phyloP scores from a whole-genome alignment of 2,888 invertebrate genomes.

The Glyphotaelius pellucidus region DNA sequence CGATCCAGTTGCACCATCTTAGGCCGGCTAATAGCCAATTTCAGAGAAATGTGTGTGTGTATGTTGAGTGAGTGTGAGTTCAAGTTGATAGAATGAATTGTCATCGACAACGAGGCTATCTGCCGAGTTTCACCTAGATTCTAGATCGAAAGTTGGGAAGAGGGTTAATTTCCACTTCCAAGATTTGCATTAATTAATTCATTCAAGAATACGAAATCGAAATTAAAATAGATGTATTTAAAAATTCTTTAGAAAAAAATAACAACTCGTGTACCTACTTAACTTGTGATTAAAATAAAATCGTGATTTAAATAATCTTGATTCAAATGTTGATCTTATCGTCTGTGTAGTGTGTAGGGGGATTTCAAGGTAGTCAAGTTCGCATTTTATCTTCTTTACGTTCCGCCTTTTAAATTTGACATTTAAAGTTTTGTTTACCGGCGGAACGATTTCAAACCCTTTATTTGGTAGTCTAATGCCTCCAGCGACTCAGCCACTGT shows the following conservation, averaged over 20 bases:
- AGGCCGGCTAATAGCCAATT: too few relatives aligned
- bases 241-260: not conserved
- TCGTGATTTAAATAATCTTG: not conserved
- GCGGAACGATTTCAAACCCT: not conserved
- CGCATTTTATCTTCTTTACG: not conserved
- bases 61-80: too few relatives aligned
- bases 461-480: not conserved
- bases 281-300: not conserved
- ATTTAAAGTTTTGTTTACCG: slow-evolving; percentile 2
- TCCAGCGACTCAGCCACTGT: not conserved
- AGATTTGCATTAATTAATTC: too few relatives aligned
- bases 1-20: too few relatives aligned
- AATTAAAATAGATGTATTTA: too few relatives aligned
- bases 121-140: too few relatives aligned
- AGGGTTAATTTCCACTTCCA: too few relatives aligned
- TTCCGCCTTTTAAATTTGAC: slow-evolving; percentile 2
- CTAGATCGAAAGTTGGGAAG: too few relatives aligned
- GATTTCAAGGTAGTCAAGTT: not conserved
- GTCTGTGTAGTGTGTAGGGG: not conserved
- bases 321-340: not conserved
- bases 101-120: too few relatives aligned
- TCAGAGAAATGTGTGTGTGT: too few relatives aligned
- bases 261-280: not conserved
- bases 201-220: too few relatives aligned
- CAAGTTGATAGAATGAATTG: too few relatives aligned